phyloP scores from a whole-genome alignment of 2,888 invertebrate genomes.

The Stenolophus ochropezus region DNA sequence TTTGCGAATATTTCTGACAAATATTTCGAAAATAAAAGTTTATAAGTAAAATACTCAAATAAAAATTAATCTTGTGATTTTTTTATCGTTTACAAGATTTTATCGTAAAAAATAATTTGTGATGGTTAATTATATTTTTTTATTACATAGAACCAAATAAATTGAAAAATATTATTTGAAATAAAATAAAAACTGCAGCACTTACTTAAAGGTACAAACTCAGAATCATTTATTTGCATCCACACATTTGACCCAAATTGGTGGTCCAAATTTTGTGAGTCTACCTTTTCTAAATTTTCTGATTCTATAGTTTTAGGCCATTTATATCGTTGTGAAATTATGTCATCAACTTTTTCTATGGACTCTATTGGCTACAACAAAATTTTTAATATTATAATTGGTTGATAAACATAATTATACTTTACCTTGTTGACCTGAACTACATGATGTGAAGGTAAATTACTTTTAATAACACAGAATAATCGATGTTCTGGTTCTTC shows the following conservation, averaged over 20 bases:
- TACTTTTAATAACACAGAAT: conserved; percentile 78
- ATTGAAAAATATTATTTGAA: too few species aligned
- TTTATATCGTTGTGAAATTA: conserved; percentile 11
- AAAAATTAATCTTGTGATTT: too few species aligned
- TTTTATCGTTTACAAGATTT: too few species aligned
- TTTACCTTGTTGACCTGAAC: conserved; percentile 68
- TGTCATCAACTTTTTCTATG: neutral
- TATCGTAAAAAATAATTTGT: too few species aligned
- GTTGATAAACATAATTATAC: neutral
- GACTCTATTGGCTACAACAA: conserved; percentile 44
- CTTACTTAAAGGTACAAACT: conserved; percentile 60
- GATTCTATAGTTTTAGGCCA: conserved; percentile 4
- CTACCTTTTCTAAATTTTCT: conserved; percentile 33
- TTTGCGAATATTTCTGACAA: too few species aligned
- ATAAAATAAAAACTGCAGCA: conserved; percentile 47
- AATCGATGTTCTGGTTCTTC: conserved; percentile 73
- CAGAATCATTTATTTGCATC: conserved; percentile 19
- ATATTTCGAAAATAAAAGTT: too few species aligned
- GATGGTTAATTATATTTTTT: too few species aligned
- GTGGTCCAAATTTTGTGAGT: neutral
- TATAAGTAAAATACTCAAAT: too few species aligned
- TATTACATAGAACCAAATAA: too few species aligned
- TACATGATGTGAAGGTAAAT: conserved; percentile 73
- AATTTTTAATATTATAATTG: neutral
- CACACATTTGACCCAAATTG: conserved; percentile 44